A percentile compares a stretch with the other conserved stretches of the same genome.
phyloP scores from a whole-genome alignment of 2,888 invertebrate species.

The Tyria jacobaeae region DNA sequence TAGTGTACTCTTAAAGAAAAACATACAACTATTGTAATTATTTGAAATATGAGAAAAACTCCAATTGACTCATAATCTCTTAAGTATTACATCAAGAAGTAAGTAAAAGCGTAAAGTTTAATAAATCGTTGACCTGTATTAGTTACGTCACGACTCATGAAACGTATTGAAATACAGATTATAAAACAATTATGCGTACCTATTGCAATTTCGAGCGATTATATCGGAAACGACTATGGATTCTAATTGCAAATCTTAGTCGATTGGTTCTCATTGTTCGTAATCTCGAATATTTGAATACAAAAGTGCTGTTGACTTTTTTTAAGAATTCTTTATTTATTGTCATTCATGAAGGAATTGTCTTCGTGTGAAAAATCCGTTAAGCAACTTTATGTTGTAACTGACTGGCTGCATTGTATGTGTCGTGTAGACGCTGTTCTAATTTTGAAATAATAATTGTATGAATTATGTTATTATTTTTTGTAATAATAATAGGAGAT shows the following conservation, averaged over 20 bases:
- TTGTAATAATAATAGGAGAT: constrained; percentile 10
- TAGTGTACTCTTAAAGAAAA: no score
- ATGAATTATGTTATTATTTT: constrained; percentile 31
- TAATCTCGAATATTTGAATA: constrained; percentile 30
- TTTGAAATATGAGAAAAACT: no score
- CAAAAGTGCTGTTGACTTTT: constrained; percentile 7
- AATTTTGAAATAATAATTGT: constrained; percentile 64
- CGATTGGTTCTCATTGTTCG: constrained; percentile 38
- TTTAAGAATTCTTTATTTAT: constrained; percentile 26
- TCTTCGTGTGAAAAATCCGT: constrained; percentile 74
- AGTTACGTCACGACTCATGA: constrained; percentile 28
- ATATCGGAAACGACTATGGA: constrained; percentile 29
- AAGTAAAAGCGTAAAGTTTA: constrained; percentile 32
- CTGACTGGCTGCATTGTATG: constrained; percentile 66
- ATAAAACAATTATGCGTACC: constrained; percentile 29
- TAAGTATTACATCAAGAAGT: constrained; percentile 24
- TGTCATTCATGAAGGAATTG: constrained; percentile 55
- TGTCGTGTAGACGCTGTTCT: constrained; percentile 59
- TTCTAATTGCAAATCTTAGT: constrained; percentile 42
- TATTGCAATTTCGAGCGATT: constrained; percentile 35
- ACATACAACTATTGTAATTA: no score
- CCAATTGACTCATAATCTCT: not conserved
- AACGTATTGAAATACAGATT: constrained; percentile 30
- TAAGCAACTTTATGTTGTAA: constrained; percentile 71
- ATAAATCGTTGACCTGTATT: constrained; percentile 21